phyloP scores from a whole-genome alignment of 2,888 invertebrate genomes.

The Chromoteleia sp. region DNA sequence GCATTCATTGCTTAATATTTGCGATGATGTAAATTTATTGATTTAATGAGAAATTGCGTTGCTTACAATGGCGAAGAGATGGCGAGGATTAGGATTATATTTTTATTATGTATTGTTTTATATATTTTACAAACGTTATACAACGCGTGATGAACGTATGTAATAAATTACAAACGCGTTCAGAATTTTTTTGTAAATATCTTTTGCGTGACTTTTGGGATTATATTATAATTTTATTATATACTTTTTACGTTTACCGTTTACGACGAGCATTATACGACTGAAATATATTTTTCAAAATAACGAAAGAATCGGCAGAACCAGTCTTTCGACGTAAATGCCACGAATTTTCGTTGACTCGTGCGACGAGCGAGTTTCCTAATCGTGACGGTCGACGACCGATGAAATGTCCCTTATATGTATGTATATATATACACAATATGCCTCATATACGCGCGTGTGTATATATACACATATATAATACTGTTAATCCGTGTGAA shows the following conservation, averaged over 20 bases:
- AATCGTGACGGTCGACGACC: too few relatives aligned
- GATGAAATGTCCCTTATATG: conserved; percentile 45
- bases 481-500: conserved; percentile 56
- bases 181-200: conserved; percentile 25
- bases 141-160: conserved; percentile 27
- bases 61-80: conserved; percentile 20
- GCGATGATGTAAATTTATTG: neutral
- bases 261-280: neutral
- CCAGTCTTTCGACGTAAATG: too few relatives aligned
- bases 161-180: conserved; percentile 32
- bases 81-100: conserved; percentile 42
- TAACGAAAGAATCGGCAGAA: neutral
- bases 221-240: conserved; percentile 12
- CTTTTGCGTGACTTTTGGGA: conserved; percentile 20
- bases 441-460: neutral
- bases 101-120: conserved; percentile 59
- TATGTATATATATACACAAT: conserved; percentile 26
- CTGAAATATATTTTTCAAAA: neutral
- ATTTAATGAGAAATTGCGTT: conserved; percentile 9
- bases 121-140: conserved; percentile 50
- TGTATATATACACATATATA: conserved; percentile 43
- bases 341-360: too few relatives aligned
- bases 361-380: too few relatives aligned
- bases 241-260: too few relatives aligned
- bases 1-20: neutral